Evolutionary conservation across 2,113 vertebrate species (phyloP), one percentile per base, ranked within the genome.

Genomic region (Platichthys flesus): DNA sequence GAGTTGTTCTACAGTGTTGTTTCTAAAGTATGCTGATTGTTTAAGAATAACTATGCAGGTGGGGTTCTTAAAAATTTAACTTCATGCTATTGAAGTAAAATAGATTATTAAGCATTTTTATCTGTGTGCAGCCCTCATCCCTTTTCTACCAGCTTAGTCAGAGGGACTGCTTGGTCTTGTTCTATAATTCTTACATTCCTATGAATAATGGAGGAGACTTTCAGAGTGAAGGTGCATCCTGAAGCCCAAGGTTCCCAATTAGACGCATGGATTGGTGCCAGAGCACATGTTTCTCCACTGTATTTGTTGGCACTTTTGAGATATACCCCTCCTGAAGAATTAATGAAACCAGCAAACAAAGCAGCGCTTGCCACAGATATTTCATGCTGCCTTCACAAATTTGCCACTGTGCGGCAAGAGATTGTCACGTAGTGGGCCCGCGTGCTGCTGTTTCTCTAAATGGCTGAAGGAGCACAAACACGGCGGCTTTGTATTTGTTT

Each of bases 141-240:
- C 52, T 79, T 85, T 72, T 79, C 69, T 72, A 79, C 62, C 54
- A 82, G 81, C 80, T 86, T 85, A 70, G 84, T 84, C 79, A 82
- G 74, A 79, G 56, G 79, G 72, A 80, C 89, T 91, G 86, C 87
- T 85, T 79, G 82, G 88, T 87, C 73, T 89, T 87, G 70, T 85
- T 90, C 89, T 90, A 89, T 90, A 90, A 91, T 91, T 90, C 85
- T 84, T 85, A 81, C 82, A 85, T 89, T 90, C 85, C 76, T 61
- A 91, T 94, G 90, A 95, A 94, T 95, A 94, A 94, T 94, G 85
- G 90, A 94, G 72, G 73, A 90, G 84, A 91, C 85, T 91, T 93
- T 94, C 90, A 92, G 91, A 92, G 90, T 65, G 55, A 90, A 91
- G 90, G 89, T 93, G 90, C 90, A 90, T 92, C 85, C 88, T 90